Base-by-base conservation (phyloP, 2,888 invertebrate species). In the Hemaris fuciformis region DNA sequence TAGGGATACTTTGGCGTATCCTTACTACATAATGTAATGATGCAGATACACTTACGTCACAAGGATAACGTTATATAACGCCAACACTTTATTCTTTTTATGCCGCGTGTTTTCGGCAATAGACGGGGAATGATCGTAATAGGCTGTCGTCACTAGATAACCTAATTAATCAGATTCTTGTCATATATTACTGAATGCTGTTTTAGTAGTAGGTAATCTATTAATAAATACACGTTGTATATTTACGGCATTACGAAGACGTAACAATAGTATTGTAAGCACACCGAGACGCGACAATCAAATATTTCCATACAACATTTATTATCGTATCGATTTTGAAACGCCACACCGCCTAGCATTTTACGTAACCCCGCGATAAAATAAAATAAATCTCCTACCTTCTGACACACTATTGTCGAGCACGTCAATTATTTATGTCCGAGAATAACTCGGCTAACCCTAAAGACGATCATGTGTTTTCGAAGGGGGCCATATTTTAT, bases 391-490 rank as follows among this genome's bases (percentile, higher is more conserved):
- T 59, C 64, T 63, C 57, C 68, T 62, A 63, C 68, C 58, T 60
- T 57, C 23, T 43, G 59, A 27, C 68, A 66, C 64, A 72, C 68
- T 8, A 18, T 25, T n/a, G 8, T 15, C 8, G 41, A 60, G 38
- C 41, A 60, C 23, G 20, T 53, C 10, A 23, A 48, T 48, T 48
- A 46, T 34, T 41, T 38, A 38, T 60, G 58, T 69, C 61, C 69
- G 59, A 79, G 76, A 84, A 84, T 84, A 85, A 79, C 79, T 79
- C 73, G 67, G 74, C 3, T 71, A 69, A 70, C 74, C 65, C 63
- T 72, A 71, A 76, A 72, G 71, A 66, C 71, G 81, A 88, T 91
- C 89, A 89, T 89, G 85, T 89, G 88, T 87, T 87, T 75, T 71
- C 64, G 59, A 79, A 73, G 83, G 84, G 76, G 73, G 84, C 83